Base-by-base conservation (phyloP, 2,113 vertebrate genomes). In the Morone saxatilis region DNA sequence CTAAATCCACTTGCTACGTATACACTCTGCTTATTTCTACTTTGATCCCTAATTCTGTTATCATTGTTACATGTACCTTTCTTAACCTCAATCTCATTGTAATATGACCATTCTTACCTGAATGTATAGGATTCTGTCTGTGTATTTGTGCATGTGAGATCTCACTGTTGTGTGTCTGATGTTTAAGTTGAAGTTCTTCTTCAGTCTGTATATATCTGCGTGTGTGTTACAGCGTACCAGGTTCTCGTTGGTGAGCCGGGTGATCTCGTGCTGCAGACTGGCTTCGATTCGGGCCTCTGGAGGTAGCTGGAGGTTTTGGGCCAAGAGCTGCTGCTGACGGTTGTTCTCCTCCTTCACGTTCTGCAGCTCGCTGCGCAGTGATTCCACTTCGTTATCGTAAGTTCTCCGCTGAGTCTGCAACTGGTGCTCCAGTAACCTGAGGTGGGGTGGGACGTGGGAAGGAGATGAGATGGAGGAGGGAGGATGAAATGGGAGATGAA, bases 251-350 rank as follows among this genome's bases (percentile, higher is more conserved):
- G 98, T 99, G 68, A 99, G 96, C 4, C 98, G 95, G 8, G 98
- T 99, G 95, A 99, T 99, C 93, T 99, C 98, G 0, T 99, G 98
- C 89, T 99, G 98, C 66, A 99, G 95, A 61, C 98, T 99, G 93
- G 98, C 98, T 85, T 99, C 98, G 0, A 99, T 99, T 40, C 98
- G 97, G 0, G 98, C 98, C 90, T 99, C 98, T 0, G 98, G 98
- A 4, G 98, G 98, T 87, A 99, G 96, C 96, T 99, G 98, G 66
- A 99, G 96, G 81, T 99, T 99, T 92, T 99, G 98, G 0, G 98
- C 98, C 81, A 99, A 88, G 2, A 99, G 96, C 94, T 99, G 98
- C 95, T 99, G 98, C 94, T 99, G 98, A 10, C 97, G 96, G 36
- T 98, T 98, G 90, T 98, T 99, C 54, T 99, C 98, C 61, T 99